Evolutionary conservation across 2,888 invertebrate genomes (phyloP).

Genomic region (Silvanus unidentatus): DNA sequence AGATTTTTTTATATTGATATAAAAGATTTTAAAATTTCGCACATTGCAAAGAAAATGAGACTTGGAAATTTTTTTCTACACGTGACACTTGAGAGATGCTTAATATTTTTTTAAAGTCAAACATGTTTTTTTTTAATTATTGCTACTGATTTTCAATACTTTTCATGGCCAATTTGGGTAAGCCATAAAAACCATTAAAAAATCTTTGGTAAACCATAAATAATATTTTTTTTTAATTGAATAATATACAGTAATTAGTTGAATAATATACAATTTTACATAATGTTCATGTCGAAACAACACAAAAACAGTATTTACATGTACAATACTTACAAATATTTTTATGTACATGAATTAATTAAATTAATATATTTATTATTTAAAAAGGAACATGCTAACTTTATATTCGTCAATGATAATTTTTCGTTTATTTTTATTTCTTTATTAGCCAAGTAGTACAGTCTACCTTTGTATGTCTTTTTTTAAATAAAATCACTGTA

Average conservation of each 20-base stretch:
- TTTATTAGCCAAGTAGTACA: conserved; percentile 12
- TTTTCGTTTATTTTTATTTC: conserved; percentile 9
- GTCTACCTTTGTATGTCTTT: conserved; percentile 16
- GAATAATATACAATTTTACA: conserved; percentile 4
- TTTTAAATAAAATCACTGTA: conserved; percentile 17
- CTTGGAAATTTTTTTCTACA: not conserved
- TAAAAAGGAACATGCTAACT: conserved; percentile 23
- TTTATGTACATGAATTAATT: conserved; percentile 16
- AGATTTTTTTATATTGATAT: not conserved
- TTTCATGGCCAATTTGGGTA: not conserved
- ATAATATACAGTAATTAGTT: not conserved
- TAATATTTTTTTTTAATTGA: not conserved
- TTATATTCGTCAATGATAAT: conserved; percentile 8
- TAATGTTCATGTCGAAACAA: conserved; percentile 1
- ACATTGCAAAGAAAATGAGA: not conserved
- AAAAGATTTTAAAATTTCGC: not conserved
- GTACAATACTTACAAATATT: conserved; percentile 1
- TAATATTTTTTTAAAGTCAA: not conserved
- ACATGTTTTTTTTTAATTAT: no score
- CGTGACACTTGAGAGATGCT: not conserved
- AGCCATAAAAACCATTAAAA: conserved; percentile 2
- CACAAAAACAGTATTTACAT: conserved; percentile 4
- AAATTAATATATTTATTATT: conserved; percentile 19
- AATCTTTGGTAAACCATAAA: conserved; percentile 5
- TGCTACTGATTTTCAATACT: conserved; percentile 2